Percentiles rank a stretch among this genome's conserved stretches.
Evolutionary conservation across 2,888 invertebrate species (phyloP).

Genomic region (Monochamus alternatus): DNA sequence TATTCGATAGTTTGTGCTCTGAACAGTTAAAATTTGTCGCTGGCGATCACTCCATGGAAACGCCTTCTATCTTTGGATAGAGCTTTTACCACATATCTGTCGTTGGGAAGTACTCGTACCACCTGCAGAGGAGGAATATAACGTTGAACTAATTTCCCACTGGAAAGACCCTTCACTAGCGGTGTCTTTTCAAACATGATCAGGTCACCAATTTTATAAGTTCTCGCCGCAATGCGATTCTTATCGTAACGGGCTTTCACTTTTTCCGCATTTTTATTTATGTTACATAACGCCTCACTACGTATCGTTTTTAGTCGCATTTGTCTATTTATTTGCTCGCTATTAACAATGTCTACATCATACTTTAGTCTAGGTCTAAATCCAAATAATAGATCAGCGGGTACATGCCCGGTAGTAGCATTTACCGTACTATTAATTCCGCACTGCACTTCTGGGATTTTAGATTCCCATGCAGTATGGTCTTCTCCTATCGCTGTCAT

Average conservation of each 20-base stretch:
- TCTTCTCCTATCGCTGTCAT: constrained; percentile 3
- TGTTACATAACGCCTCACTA: constrained; percentile 27
- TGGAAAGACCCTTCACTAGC: neutral
- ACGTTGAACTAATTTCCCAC: neutral
- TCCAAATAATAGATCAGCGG: constrained; percentile 6
- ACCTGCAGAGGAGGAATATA: too few relatives aligned
- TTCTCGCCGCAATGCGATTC: neutral
- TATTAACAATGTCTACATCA: neutral
- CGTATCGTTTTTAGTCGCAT: too few relatives aligned
- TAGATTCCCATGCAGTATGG: constrained; percentile 15
- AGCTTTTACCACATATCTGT: too few relatives aligned
- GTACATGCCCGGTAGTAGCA: neutral
- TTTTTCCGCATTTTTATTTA: neutral
- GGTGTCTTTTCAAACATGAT: neutral
- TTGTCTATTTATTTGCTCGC: too few relatives aligned
- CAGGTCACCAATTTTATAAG: constrained; percentile 6
- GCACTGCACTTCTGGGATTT: neutral
- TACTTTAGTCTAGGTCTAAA: neutral
- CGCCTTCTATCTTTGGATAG: too few relatives aligned
- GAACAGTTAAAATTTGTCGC: too few relatives aligned
- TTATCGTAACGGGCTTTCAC: neutral
- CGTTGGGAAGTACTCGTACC: too few relatives aligned
- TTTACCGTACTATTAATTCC: constrained; percentile 1
- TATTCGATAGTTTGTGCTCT: too few relatives aligned
- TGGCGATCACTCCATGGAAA: too few relatives aligned